Conservation (phyloP, 2,113 vertebrate species). For the Apteryx owenii region DNA sequence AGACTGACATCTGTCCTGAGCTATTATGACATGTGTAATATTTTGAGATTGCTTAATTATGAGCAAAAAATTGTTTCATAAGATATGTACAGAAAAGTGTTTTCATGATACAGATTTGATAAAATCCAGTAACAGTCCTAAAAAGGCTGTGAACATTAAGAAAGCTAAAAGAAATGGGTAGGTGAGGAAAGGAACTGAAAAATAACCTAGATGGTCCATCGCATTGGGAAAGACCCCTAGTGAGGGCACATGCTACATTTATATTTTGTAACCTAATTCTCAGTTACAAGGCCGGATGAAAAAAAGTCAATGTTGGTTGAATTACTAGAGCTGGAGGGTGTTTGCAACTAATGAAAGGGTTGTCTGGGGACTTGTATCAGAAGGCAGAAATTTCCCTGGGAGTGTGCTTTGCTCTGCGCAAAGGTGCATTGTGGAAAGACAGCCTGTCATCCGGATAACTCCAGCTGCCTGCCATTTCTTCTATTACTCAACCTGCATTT, state of each 20-base stretch:
- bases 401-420: background rate
- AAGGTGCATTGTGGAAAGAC: background rate
- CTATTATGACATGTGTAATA: background rate
- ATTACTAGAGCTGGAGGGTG: background rate
- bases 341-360: background rate
- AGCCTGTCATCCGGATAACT: background rate
- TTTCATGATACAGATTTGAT: background rate
- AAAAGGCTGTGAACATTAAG: background rate
- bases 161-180: background rate
- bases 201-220: accelerated
- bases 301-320: background rate
- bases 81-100: accelerated
- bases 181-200: background rate
- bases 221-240: background rate
- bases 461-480: background rate
- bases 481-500: background rate
- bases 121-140: background rate
- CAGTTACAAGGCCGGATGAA: background rate
- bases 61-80: background rate
- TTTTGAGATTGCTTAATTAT: background rate
- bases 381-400: background rate
- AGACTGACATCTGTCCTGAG: background rate
- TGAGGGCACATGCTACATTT: background rate
- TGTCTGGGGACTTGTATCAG: background rate
- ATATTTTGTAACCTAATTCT: background rate